These are phyloP conservation scores for Azorinus chamasolen DNA, from an alignment of 2,888 invertebrate genomes.

Conservation along the genomic window DNA sequence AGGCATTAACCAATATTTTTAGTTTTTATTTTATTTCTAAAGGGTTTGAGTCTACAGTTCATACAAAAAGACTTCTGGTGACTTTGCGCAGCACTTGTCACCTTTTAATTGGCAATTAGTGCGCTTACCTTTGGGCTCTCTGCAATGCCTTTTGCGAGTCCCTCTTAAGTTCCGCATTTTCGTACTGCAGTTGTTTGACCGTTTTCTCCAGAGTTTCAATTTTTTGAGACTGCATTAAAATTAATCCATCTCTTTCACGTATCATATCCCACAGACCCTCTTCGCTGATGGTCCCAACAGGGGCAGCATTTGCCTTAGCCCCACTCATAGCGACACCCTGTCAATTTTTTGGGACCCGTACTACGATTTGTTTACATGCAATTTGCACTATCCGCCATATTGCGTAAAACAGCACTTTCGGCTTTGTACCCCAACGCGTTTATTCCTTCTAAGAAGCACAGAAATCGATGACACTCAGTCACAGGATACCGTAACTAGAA, in stretches of 20 bases:
- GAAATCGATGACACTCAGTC: slow-evolving; percentile 49
- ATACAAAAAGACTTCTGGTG: too few species aligned
- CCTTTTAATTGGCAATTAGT: neutral
- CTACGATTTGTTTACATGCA: slow-evolving; percentile 22
- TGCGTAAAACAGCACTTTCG: slow-evolving; percentile 41
- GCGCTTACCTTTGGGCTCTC: slow-evolving; percentile 29
- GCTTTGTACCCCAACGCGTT: slow-evolving; percentile 5
- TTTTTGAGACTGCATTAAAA: slow-evolving; percentile 60
- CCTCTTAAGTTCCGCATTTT: slow-evolving; percentile 53
- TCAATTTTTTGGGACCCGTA: neutral
- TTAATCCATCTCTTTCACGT: slow-evolving; percentile 58
- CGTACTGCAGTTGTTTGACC: slow-evolving; percentile 43
- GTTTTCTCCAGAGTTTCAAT: slow-evolving; percentile 56
- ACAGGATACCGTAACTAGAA: too few species aligned
- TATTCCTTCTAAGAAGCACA: slow-evolving; percentile 3
- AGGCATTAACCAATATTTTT: too few species aligned
- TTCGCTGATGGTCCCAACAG: slow-evolving; percentile 45
- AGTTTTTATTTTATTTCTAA: too few species aligned
- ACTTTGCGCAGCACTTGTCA: too few species aligned
- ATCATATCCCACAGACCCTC: slow-evolving; percentile 60
- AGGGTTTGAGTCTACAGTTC: too few species aligned
- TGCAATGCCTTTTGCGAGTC: slow-evolving; percentile 9
- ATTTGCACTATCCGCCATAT: slow-evolving; percentile 54
- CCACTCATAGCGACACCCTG: slow-evolving; percentile 4
- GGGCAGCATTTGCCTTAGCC: slow-evolving; percentile 29